Conservation (phyloP, 2,797 vertebrate genomes). For the Muraenolepis orangiensis region DNA sequence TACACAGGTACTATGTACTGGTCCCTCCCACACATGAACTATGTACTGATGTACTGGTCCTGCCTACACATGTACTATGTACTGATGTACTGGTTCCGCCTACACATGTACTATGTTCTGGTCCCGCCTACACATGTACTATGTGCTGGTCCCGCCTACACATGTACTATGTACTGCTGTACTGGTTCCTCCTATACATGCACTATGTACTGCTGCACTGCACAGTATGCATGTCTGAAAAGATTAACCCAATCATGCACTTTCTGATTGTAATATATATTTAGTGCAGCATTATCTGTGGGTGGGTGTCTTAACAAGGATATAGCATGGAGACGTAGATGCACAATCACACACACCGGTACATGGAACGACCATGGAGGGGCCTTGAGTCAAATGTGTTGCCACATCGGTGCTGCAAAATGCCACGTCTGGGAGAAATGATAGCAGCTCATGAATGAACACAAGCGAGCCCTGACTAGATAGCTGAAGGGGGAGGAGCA, state of each 20-base stretch:
- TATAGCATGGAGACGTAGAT: neutral
- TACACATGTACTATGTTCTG: too few species aligned
- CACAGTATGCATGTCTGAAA: neutral
- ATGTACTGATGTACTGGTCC: too few species aligned
- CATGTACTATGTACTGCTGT: too few species aligned
- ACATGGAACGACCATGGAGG: neutral
- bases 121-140: too few species aligned
- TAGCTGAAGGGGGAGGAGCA: neutral
- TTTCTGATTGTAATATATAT: too few species aligned
- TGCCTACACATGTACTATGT: too few species aligned
- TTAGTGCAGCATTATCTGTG: too few species aligned
- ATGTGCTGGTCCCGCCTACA: too few species aligned
- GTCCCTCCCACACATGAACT: too few species aligned
- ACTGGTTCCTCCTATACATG: too few species aligned
- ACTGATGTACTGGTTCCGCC: too few species aligned
- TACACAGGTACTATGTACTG: too few species aligned
- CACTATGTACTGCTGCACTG: neutral
- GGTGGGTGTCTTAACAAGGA: neutral
- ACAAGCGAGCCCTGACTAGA: neutral
- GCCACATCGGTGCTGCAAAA: neutral
- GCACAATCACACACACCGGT: neutral
- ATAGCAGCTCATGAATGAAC: neutral
- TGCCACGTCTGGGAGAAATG: neutral
- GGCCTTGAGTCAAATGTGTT: neutral
- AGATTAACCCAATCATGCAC: neutral